Conservation (phyloP, 2,888 invertebrate genomes). For the Rhopalosiphum nymphaeae region DNA sequence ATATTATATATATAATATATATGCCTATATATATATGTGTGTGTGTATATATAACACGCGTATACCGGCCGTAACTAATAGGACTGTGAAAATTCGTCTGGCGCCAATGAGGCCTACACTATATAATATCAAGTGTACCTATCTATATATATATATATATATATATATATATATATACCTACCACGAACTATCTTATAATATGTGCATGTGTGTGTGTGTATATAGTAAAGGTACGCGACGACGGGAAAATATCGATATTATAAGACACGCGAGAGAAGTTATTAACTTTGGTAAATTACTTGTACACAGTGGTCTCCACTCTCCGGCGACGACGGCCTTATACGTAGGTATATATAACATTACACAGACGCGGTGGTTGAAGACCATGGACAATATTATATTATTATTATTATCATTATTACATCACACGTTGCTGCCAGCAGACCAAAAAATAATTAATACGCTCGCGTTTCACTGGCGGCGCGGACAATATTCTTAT, state of each 20-base stretch:
- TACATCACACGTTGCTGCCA: conserved; percentile 30
- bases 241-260: conserved; percentile 45
- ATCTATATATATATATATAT: too few relatives aligned
- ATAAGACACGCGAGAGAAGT: conserved; percentile 19
- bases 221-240: not conserved
- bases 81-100: conserved; percentile 64
- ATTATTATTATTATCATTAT: conserved; percentile 1
- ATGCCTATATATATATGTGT: too few relatives aligned
- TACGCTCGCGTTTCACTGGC: conserved; percentile 14
- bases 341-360: not conserved
- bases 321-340: conserved; percentile 19
- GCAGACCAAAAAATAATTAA: conserved; percentile 38
- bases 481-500: not conserved
- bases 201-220: not conserved
- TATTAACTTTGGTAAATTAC: conserved; percentile 63
- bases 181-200: not conserved
- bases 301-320: not conserved
- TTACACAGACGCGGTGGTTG: not conserved
- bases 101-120: conserved; percentile 38
- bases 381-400: conserved; percentile 31
- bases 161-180: not conserved
- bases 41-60: not conserved
- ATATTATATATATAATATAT: not conserved
- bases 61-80: conserved; percentile 57
- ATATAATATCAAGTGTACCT: not conserved